Conservation (phyloP, 1,140 invertebrate species). For the Diorhabda carinulata region DNA sequence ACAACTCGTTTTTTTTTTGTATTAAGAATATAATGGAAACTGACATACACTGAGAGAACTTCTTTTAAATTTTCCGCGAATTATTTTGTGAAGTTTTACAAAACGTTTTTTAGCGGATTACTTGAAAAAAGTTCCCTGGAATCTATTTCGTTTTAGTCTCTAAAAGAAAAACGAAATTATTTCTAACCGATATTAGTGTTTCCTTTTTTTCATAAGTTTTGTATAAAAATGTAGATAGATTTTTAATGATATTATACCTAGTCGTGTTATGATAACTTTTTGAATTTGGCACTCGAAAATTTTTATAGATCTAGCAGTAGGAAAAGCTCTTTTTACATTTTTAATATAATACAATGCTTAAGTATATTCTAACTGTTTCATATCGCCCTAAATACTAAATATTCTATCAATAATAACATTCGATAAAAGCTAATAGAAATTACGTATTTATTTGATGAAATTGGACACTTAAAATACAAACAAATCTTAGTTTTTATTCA, state of each 20-base stretch:
- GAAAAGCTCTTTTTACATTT: conserved; percentile 19
- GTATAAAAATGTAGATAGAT: conserved; percentile 48
- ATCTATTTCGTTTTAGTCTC: conserved; percentile 7
- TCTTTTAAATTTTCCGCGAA: conserved; percentile 6
- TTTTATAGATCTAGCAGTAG: conserved; percentile 35
- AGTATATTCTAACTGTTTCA: neutral
- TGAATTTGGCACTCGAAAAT: conserved; percentile 36
- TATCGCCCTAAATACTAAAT: no score
- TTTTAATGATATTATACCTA: conserved; percentile 45
- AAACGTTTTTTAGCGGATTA: neutral
- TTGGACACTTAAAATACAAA: no score
- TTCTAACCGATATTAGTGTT: conserved; percentile 29
- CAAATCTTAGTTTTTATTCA: no score
- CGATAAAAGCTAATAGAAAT: no score
- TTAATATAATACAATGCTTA: conserved; percentile 6
- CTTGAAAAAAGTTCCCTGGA: neutral
- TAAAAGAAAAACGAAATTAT: conserved; percentile 21
- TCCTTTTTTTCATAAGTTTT: conserved; percentile 39
- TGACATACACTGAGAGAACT: conserved; percentile 1
- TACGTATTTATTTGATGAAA: no score
- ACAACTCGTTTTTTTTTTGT: conserved; percentile 7
- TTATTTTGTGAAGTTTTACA: conserved; percentile 21
- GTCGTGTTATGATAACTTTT: conserved; percentile 42
- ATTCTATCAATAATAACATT: no score
- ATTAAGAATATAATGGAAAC: conserved; percentile 12